A percentile compares a stretch with the other conserved stretches of the same genome.
Evolutionary conservation across 2,888 invertebrate species (phyloP).

Genomic region (Sarcophaga variegata): DNA sequence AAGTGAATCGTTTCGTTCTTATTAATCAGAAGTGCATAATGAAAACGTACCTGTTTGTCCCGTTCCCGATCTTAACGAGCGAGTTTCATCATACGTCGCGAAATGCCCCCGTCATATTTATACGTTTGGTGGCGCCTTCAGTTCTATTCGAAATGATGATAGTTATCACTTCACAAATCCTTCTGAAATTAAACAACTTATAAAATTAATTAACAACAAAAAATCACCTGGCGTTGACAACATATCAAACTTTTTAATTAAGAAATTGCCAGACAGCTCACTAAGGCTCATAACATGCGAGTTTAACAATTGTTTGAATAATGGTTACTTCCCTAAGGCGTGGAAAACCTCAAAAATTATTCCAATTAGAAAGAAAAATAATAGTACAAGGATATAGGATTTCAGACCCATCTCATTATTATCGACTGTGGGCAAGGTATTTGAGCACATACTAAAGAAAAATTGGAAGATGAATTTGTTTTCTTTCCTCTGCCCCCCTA

Average conservation of each 20-base stretch:
- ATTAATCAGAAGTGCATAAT: neutral
- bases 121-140: neutral
- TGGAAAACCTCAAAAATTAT: neutral
- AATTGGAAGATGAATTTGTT: neutral
- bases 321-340: neutral
- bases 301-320: neutral
- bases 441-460: too few species aligned
- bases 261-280: neutral
- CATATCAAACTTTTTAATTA: conserved; percentile 4
- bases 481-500: neutral
- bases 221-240: neutral
- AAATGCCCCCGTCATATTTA: neutral
- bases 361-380: neutral
- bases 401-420: neutral
- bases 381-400: neutral
- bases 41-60: neutral
- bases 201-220: neutral
- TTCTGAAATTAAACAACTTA: too few species aligned
- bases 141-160: neutral
- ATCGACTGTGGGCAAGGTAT: neutral
- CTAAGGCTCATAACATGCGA: neutral
- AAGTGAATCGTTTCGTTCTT: neutral
- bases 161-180: conserved; percentile 1
- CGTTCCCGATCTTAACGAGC: neutral
- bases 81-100: neutral